phyloP scores from a whole-genome alignment of 2,797 vertebrate genomes.

The Eutrigla gurnardus region DNA sequence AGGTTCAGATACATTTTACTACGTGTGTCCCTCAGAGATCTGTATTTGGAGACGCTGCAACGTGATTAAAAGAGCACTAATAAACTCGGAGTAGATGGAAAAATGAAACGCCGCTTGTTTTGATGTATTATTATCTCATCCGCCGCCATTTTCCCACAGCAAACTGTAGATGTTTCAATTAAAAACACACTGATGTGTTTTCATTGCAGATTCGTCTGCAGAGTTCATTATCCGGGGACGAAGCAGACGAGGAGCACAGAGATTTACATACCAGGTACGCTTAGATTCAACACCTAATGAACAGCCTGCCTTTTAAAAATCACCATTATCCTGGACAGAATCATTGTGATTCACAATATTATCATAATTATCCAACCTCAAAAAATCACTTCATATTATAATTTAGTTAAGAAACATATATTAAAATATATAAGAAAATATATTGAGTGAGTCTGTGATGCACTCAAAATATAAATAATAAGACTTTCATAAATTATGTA shows the following conservation, averaged over 20 bases:
- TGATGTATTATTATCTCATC: background rate
- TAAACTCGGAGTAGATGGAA: background rate
- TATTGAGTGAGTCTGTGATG: no score
- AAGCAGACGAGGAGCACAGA: background rate
- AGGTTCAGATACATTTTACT: slow-evolving; percentile 3
- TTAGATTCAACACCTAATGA: background rate
- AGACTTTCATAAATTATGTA: no score
- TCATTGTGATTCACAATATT: no score
- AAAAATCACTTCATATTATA: no score
- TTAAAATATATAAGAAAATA: no score
- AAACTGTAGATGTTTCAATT: background rate
- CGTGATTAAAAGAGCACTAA: background rate
- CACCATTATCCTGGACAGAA: no score
- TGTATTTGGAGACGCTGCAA: no score
- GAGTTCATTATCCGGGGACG: background rate
- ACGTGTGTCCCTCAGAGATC: no score
- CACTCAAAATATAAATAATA: no score
- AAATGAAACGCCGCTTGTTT: background rate
- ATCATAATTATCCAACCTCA: no score
- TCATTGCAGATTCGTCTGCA: slow-evolving; percentile 31
- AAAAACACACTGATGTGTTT: background rate
- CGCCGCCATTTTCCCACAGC: background rate
- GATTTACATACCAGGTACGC: slow-evolving; percentile 15
- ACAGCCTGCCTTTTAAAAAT: no score
- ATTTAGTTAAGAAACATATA: no score